Percentiles rank a stretch among this genome's conserved stretches.
Evolutionary conservation across 2,797 vertebrate genomes (phyloP).

Genomic region (Spinibarbus caldwelli): DNA sequence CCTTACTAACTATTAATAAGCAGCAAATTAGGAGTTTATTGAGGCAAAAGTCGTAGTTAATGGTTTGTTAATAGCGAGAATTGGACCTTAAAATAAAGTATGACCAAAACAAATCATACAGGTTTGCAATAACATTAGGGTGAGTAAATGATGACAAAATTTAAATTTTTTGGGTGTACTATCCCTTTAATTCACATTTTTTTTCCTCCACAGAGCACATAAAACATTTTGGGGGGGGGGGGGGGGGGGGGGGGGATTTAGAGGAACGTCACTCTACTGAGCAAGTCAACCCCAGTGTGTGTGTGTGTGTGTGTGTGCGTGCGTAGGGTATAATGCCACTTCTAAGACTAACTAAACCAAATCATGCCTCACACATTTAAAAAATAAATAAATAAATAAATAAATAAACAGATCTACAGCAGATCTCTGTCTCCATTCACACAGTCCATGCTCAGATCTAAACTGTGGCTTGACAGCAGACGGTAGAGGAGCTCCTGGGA

Average conservation of each 20-base stretch:
- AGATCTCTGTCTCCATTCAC: constrained; percentile 2
- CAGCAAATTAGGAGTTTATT: too few species aligned
- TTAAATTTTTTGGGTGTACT: background rate
- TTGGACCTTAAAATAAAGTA: too few species aligned
- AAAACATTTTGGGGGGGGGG: background rate
- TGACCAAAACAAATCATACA: too few species aligned
- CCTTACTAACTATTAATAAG: too few species aligned
- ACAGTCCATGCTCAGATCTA: constrained; percentile 15
- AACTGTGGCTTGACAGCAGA: constrained; percentile 17
- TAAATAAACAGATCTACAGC: background rate
- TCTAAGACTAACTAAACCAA: background rate
- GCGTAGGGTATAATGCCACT: background rate
- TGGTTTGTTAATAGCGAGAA: too few species aligned
- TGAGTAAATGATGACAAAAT: background rate
- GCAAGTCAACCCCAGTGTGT: background rate
- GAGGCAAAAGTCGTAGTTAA: too few species aligned
- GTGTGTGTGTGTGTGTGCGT: constrained; percentile 24
- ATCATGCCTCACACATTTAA: background rate
- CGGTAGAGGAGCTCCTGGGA: constrained; percentile 6
- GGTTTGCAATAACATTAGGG: too few species aligned
- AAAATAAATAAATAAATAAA: background rate
- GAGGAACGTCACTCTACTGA: background rate
- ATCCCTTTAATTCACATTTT: background rate
- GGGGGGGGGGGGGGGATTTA: too few species aligned
- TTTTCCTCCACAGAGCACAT: background rate